A percentile compares a stretch with the other conserved stretches of the same genome.
These are phyloP conservation scores for Hyperopisus bebe DNA, from an alignment of 2,113 vertebrate genomes.

Conservation along the genomic window DNA sequence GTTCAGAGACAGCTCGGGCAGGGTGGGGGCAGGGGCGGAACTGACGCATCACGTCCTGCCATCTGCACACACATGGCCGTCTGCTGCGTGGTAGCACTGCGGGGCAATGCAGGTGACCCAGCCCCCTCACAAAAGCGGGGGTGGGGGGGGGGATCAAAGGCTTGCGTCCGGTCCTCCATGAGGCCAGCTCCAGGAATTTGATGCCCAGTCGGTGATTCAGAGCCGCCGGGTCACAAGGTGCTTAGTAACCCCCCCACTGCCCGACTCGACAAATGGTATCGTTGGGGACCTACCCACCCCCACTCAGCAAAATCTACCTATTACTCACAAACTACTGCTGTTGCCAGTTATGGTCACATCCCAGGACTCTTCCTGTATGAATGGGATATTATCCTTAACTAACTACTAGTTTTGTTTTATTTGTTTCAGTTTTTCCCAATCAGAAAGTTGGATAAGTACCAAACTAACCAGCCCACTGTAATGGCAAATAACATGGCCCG, in stretches of 20 bases:
- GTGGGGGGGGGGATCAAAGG: too few relatives aligned
- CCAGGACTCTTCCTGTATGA: neutral
- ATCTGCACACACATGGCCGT: neutral
- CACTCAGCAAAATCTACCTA: neutral
- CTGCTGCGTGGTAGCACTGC: neutral
- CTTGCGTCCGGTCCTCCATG: neutral
- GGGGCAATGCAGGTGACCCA: neutral
- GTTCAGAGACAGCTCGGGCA: neutral
- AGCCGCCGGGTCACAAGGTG: neutral
- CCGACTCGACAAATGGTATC: neutral
- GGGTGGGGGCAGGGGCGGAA: neutral
- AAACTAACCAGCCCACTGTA: neutral
- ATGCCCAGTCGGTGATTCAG: neutral
- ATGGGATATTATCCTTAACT: neutral
- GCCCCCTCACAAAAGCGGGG: neutral
- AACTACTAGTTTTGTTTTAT: neutral
- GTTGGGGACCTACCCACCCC: neutral
- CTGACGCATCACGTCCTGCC: neutral
- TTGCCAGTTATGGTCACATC: neutral
- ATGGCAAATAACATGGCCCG: neutral
- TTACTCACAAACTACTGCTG: neutral
- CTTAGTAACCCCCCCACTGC: neutral
- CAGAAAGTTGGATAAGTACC: neutral
- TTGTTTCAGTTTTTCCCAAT: neutral
- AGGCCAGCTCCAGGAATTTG: neutral